phyloP scores from a whole-genome alignment of 2,113 vertebrate species.

The Mesocricetus auratus region DNA sequence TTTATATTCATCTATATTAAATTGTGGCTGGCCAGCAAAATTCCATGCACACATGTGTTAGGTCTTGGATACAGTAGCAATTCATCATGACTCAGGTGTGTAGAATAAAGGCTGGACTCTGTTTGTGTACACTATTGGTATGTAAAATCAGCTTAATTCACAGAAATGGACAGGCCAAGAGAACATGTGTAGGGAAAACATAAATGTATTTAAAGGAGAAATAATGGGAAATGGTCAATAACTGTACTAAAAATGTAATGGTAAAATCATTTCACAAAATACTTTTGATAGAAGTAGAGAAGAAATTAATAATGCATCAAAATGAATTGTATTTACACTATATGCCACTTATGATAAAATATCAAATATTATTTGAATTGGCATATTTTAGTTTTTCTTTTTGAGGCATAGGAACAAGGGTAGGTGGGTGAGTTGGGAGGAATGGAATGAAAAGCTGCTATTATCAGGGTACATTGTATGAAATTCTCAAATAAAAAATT shows the following conservation, averaged over 20 bases:
- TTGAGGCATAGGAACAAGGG: background rate
- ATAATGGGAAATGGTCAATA: background rate
- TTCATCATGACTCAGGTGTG: background rate
- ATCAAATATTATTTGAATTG: background rate
- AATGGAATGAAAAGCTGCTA: background rate
- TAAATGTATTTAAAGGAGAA: accelerated
- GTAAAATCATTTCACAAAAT: background rate
- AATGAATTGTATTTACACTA: background rate
- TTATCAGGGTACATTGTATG: background rate
- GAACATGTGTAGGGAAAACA: background rate
- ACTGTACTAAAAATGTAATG: background rate
- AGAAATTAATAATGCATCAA: background rate
- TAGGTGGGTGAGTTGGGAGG: background rate
- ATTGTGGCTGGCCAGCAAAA: background rate
- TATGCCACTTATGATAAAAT: background rate
- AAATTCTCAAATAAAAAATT: background rate
- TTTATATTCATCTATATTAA: background rate
- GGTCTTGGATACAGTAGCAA: background rate
- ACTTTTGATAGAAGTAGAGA: background rate
- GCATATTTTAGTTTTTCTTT: background rate
- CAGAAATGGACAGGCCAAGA: background rate
- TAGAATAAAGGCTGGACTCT: background rate
- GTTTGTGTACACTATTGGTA: accelerated
- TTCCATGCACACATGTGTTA: background rate
- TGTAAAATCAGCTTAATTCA: background rate